Percentiles rank a stretch among this genome's conserved stretches.
phyloP scores from a whole-genome alignment of 2,113 vertebrate species.

The Mystacornis crossleyi region DNA sequence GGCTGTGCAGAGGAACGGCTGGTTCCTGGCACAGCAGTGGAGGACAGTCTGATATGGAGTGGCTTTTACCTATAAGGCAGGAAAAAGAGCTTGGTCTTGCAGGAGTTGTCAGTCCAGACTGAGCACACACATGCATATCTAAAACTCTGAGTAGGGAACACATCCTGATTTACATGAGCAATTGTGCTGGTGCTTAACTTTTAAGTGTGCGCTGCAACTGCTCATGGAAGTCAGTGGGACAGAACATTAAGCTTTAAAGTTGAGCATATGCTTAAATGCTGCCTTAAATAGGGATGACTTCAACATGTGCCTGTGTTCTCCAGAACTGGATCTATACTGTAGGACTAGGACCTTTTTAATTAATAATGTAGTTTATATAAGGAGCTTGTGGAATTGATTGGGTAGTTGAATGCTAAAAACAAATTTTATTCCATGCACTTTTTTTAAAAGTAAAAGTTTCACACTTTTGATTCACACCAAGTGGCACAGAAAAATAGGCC shows the following conservation, averaged over 20 bases:
- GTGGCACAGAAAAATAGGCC: background rate
- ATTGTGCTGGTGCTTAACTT: background rate
- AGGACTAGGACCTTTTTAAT: slow-evolving; percentile 23
- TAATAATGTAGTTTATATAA: background rate
- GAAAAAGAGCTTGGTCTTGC: background rate
- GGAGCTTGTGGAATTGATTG: background rate
- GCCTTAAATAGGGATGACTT: slow-evolving; percentile 54
- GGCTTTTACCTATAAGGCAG: background rate
- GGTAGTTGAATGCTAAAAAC: background rate
- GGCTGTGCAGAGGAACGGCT: background rate
- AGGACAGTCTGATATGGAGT: background rate
- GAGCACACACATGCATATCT: background rate
- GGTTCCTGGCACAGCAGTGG: background rate
- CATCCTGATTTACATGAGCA: background rate
- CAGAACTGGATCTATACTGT: background rate
- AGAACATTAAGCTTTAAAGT: slow-evolving; percentile 18
- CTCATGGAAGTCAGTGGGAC: background rate
- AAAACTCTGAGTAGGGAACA: background rate
- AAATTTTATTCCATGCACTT: background rate
- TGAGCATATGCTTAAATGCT: slow-evolving; percentile 21
- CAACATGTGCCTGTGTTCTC: slow-evolving; percentile 27
- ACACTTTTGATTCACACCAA: background rate
- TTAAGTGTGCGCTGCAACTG: background rate
- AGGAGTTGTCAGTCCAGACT: background rate
- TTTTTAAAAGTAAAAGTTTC: background rate